Percentiles rank a stretch among this genome's conserved stretches.
Evolutionary conservation across 2,888 invertebrate genomes (phyloP).

Genomic region (Andrena praecox): DNA sequence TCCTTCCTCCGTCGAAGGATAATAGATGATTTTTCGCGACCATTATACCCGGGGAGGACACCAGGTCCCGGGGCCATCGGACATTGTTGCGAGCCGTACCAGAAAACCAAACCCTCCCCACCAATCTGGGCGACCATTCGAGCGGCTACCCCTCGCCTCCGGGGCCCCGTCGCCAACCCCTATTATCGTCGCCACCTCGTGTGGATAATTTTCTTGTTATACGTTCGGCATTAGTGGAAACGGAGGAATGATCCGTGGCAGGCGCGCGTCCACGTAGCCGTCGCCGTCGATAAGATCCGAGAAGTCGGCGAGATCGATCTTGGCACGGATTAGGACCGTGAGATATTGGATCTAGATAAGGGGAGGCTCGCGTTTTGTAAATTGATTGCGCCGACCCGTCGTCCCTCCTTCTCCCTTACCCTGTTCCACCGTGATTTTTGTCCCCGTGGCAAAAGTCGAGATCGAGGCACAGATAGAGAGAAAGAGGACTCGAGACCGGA

Average conservation of each 20-base stretch:
- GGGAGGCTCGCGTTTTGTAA: conserved; percentile 53
- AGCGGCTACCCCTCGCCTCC: conserved; percentile 29
- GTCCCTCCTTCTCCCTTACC: conserved; percentile 4
- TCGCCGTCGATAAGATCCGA: conserved; percentile 53
- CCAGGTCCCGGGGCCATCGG: conserved; percentile 67
- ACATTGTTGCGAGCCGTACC: conserved; percentile 78
- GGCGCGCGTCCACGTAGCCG: conserved; percentile 28
- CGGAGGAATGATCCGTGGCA: conserved; percentile 47
- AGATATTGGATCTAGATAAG: conserved; percentile 84
- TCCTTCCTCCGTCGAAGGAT: conserved; percentile 73
- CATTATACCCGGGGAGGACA: conserved; percentile 79
- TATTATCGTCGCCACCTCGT: conserved; percentile 76
- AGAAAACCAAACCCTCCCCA: conserved; percentile 66
- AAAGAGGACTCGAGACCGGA: conserved; percentile 36
- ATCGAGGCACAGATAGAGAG: conserved; percentile 52
- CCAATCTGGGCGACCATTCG: conserved; percentile 32
- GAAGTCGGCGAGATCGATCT: conserved; percentile 65
- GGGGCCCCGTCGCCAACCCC: conserved; percentile 26
- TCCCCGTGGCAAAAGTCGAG: conserved; percentile 64
- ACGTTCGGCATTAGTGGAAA: conserved; percentile 79
- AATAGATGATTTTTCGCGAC: conserved; percentile 85
- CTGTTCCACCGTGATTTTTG: conserved; percentile 53
- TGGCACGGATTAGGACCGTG: conserved; percentile 73
- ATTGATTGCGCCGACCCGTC: conserved; percentile 56
- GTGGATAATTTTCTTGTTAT: conserved; percentile 85